Base-by-base conservation (phyloP, 2,797 vertebrate genomes). In the Coreius guichenoti region DNA sequence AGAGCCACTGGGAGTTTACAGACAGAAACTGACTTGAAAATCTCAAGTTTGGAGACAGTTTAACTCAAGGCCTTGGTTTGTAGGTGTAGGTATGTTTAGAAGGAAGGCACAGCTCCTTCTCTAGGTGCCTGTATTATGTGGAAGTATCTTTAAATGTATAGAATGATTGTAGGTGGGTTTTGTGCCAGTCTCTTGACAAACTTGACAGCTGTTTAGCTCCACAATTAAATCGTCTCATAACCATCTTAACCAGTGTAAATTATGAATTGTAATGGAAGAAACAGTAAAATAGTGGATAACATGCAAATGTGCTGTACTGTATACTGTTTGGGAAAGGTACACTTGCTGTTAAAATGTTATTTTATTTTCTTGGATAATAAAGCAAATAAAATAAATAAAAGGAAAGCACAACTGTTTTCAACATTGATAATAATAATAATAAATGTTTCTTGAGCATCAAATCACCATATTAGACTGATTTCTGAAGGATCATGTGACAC, bases 91-190 rank as follows among this genome's bases (percentile, higher is more conserved):
- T 70, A 82, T 63, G 56, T 82, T 82, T 31, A 65, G 47, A 70
- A 54, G 65, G 75, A 84, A 84, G 29, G 83, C 61, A 84, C 65
- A 84, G 65, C 51, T 70, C 65, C 49, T 84, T 70, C 83, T 78
- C 49, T 84, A 11, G 49, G 65, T 68, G 56, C 76, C 51, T 47
- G 65, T 19, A 31, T 58, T 61, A 19, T 76, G 36, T 61, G 33
- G 14, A 58, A 23, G 36, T 79, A 84, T 84, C 13, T 33, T 70
- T n/a, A 47, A 84, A 78, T 47, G 39, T 84, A 78, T 79, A 70
- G 83, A 70, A 69, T 45, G 29, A 8, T 58, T 69, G 23, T 84
- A 43, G 63, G 63, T 78, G 49, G 49, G 31, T 77, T 51, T 33
- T n/a, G 36, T 58, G 31, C 21, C 67, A 74, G 11, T 51, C 8